Evolutionary conservation across 2,888 invertebrate genomes (phyloP).

Genomic region (Phyto melanocephala): DNA sequence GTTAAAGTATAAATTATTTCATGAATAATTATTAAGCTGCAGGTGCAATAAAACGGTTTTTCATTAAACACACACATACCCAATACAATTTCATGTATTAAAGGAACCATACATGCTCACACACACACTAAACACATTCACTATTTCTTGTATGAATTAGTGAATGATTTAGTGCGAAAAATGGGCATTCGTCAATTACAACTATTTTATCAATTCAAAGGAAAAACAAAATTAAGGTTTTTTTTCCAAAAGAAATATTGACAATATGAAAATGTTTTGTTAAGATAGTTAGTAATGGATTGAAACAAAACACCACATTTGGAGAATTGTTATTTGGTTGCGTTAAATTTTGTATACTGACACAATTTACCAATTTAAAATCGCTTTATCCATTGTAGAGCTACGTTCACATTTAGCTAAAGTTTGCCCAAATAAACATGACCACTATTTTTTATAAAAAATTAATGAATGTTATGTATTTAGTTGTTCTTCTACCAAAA

Average conservation of each 20-base stretch:
- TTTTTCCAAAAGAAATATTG: neutral
- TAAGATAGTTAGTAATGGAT: neutral
- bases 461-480: no score
- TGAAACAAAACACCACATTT: no score
- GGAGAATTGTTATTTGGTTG: no score
- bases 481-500: no score
- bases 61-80: neutral
- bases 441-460: no score
- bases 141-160: neutral
- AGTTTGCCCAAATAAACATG: no score
- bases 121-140: neutral
- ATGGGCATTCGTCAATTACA: slow-evolving; percentile 5
- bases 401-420: no score
- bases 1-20: slow-evolving; percentile 64
- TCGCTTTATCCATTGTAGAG: no score
- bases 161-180: neutral
- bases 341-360: no score
- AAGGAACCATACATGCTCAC: neutral
- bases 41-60: slow-evolving; percentile 61
- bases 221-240: neutral
- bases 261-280: neutral
- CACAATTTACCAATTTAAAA: no score
- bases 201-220: neutral
- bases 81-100: neutral
- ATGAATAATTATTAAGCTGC: slow-evolving; percentile 63